phyloP scores from a whole-genome alignment of 30 jellyfish, hydroid and myxozoan genomes.

The Sanderia malayensis region DNA sequence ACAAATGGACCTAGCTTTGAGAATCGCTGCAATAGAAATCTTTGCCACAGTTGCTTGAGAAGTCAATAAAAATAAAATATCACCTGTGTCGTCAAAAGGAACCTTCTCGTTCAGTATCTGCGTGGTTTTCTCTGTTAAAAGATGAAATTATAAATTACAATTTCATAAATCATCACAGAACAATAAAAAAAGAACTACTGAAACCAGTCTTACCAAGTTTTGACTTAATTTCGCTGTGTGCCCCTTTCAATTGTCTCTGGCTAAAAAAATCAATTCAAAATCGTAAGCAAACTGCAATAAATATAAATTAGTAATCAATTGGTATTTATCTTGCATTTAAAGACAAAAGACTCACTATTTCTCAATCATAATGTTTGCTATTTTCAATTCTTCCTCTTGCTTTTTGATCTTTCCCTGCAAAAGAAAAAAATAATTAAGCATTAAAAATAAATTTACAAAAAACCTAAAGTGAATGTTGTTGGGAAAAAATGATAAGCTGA shows the following conservation, averaged over 20 bases:
- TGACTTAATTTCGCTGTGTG: slow-evolving; percentile 57
- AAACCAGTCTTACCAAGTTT: slow-evolving; percentile 85
- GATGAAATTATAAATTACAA: too few species aligned
- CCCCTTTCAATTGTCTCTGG: slow-evolving; percentile 74
- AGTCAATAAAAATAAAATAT: too few species aligned
- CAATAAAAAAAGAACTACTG: too few species aligned
- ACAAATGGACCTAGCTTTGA: too few species aligned
- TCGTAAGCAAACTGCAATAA: not conserved
- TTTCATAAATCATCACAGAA: not conserved
- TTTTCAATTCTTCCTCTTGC: slow-evolving; percentile 81
- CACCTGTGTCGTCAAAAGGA: slow-evolving; percentile 85
- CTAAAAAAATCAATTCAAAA: slow-evolving; percentile 19
- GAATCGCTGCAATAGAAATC: too few species aligned
- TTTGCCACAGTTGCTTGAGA: too few species aligned
- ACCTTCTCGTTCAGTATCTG: slow-evolving; percentile 52
- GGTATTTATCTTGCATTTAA: not conserved
- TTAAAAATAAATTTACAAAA: too few species aligned
- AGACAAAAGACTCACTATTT: slow-evolving; percentile 68
- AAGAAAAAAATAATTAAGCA: too few species aligned
- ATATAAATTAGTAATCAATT: not conserved
- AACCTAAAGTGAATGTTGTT: too few species aligned
- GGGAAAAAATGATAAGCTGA: too few species aligned
- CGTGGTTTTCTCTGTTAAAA: slow-evolving; percentile 59
- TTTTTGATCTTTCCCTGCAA: slow-evolving; percentile 51
- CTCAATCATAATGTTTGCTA: slow-evolving; percentile 89